Evolutionary conservation across 2,888 invertebrate species (phyloP), one percentile per base, ranked within the genome.

Genomic region (Lamellibrachia satsuma): DNA sequence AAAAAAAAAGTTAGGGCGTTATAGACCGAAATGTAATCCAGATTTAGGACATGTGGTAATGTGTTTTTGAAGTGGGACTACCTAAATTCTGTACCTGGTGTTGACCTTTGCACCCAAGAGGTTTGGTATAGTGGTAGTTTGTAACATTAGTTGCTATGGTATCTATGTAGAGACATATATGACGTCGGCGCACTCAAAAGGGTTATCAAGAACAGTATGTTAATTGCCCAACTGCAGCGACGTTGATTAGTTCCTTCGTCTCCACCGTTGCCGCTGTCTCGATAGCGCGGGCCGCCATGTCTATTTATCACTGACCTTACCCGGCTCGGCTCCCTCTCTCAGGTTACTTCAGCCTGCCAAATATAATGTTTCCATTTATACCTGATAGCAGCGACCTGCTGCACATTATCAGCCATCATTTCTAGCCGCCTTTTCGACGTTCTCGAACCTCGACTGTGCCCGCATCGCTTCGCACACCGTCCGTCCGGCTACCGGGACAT

Each of bases 271-370:
- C 39, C 39, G 39, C 39, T 22, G 75, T n/a, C 39, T 39, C 75
- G 75, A 75, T 75, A 75, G 15, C 15, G 75, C 22, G 3, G 22
- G 75, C 75, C 75, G 75, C 75, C 75, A 75, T 75, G 75, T 75
- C 75, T 75, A 75, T 75, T 75, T 75, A 75, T 75, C 75, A n/a
- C 75, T 75, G 75, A 15, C 75, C 75, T 75, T n/a, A 75, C 75
- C 75, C 75, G 75, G n/a, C 22, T n/a, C 75, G 75, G 75, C 75
- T 75, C 22, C 75, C 75, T 75, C 9, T 55, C 75, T 75, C 75
- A 75, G 22, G 75, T 75, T 75, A 75, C 75, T 22, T 22, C 75
- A 22, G 75, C 22, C 75, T 22, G 75, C 11, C 75, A 75, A 75
- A 75, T 75, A 75, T 75, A 75, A 15, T 6, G 75, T 75, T 75